A percentile compares a stretch with the other conserved stretches of the same genome.
phyloP scores from a whole-genome alignment of 1,140 invertebrate species.

The Coenobita brevimanus region DNA sequence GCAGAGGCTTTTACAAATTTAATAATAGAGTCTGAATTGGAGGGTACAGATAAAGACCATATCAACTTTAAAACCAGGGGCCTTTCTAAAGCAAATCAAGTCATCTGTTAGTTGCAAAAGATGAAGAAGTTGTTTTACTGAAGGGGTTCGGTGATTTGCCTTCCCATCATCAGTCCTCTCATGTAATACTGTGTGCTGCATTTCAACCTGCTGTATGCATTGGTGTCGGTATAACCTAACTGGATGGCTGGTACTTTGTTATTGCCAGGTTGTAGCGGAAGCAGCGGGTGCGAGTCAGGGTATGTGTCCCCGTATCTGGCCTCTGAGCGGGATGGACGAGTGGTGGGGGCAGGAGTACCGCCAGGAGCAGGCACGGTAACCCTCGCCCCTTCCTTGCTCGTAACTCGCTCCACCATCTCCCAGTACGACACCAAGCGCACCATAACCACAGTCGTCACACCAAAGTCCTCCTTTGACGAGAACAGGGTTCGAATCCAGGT shows the following conservation, averaged over 20 bases:
- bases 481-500: slow-evolving; percentile 58
- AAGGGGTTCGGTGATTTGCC: no score
- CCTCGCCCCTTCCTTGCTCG: slow-evolving; percentile 40
- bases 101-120: no score
- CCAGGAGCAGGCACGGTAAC: neutral
- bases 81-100: no score
- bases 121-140: no score
- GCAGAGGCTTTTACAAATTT: no score
- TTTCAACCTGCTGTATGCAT: neutral
- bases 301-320: slow-evolving; percentile 53
- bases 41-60: no score
- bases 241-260: neutral
- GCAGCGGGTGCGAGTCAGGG: slow-evolving; percentile 46
- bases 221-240: neutral
- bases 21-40: no score
- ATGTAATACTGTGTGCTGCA: slow-evolving; percentile 24
- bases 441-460: slow-evolving; percentile 56
- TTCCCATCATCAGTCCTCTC: no score
- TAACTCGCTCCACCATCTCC: slow-evolving; percentile 47
- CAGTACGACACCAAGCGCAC: slow-evolving; percentile 59
- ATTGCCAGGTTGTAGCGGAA: slow-evolving; percentile 49
- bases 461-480: slow-evolving; percentile 53
- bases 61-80: no score
- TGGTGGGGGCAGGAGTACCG: no score
- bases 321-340: neutral